Conservation (phyloP, 2,888 invertebrate species). For the Agonopterix subpropinquella region DNA sequence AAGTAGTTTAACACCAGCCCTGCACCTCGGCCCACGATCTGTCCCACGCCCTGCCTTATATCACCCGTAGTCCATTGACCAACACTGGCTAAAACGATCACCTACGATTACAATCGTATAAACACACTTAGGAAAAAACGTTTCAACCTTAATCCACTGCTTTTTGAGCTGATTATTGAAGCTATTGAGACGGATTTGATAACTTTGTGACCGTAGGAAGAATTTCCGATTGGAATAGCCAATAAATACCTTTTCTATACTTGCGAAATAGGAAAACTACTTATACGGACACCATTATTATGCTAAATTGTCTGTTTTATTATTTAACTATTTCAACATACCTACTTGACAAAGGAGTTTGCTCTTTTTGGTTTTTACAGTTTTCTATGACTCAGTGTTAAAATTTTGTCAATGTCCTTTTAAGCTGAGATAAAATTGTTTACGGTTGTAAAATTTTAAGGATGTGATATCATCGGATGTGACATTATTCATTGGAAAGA, state of each 20-base stretch:
- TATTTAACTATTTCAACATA: too few relatives aligned
- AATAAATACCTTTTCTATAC: conserved; percentile 19
- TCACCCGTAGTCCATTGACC: conserved; percentile 48
- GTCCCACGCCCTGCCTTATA: conserved; percentile 36
- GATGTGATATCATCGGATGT: conserved; percentile 4
- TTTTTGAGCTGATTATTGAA: background rate
- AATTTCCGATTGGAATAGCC: conserved; percentile 2
- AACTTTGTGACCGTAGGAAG: conserved; percentile 3
- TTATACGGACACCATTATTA: conserved; percentile 18
- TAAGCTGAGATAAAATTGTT: background rate
- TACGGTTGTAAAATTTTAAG: background rate
- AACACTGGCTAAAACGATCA: conserved; percentile 54
- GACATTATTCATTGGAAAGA: background rate
- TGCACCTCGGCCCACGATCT: conserved; percentile 25
- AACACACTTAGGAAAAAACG: background rate
- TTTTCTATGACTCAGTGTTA: conserved; percentile 5
- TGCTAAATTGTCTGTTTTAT: conserved; percentile 11
- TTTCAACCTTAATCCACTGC: background rate
- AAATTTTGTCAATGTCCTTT: conserved; percentile 6
- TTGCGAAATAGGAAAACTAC: conserved; percentile 14
- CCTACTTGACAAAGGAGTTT: background rate
- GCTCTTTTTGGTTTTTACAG: background rate
- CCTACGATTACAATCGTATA: conserved; percentile 29
- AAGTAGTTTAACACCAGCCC: conserved; percentile 26
- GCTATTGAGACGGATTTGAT: background rate